Evolutionary conservation across 2,888 invertebrate species (phyloP).

Genomic region (Stenodema calcarata): DNA sequence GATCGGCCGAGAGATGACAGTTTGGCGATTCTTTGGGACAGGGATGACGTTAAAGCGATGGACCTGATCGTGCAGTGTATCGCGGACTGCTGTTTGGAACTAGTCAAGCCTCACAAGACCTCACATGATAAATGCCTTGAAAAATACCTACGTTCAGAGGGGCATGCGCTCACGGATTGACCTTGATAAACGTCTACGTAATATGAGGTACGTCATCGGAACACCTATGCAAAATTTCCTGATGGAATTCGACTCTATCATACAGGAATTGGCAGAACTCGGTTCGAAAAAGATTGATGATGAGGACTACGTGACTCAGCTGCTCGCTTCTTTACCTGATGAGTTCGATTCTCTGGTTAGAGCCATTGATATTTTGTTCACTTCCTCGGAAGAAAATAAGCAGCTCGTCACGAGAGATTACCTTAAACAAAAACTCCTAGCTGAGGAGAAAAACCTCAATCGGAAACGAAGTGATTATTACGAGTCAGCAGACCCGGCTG

Average conservation of each 20-base stretch:
- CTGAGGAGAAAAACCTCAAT: background rate
- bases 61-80: constrained; percentile 36
- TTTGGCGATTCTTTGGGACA: background rate
- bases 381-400: background rate
- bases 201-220: no score
- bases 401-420: background rate
- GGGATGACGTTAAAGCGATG: background rate
- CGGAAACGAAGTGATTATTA: background rate
- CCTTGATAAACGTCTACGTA: background rate
- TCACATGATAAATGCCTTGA: background rate
- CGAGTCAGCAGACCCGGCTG: background rate
- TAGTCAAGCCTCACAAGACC: background rate
- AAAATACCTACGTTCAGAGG: background rate
- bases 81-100: constrained; percentile 1
- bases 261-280: no score
- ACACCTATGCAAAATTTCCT: no score
- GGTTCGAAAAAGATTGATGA: no score
- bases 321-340: no score
- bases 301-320: no score
- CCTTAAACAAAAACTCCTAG: background rate
- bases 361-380: background rate
- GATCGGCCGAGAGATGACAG: background rate
- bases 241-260: no score
- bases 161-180: constrained; percentile 2
- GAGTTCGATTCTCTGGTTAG: background rate